Percentiles rank a stretch among this genome's conserved stretches.
Conservation (phyloP, 2,888 invertebrate genomes). For the Strigamia transsilvanica region DNA sequence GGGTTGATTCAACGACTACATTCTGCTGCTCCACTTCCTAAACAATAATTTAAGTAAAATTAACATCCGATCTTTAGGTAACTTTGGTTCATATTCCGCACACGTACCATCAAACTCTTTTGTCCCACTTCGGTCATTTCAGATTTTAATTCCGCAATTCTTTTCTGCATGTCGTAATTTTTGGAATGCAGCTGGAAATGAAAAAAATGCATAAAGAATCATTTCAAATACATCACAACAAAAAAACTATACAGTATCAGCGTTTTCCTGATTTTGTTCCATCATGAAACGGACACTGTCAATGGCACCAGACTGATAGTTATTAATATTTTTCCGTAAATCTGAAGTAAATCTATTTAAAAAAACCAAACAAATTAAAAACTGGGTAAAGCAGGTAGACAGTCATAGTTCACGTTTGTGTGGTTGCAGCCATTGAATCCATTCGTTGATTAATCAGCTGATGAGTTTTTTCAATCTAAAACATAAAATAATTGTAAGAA, state of each 20-base stretch:
- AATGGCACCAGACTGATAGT: neutral
- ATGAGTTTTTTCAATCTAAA: neutral
- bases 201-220: neutral
- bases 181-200: neutral
- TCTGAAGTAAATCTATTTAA: neutral
- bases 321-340: neutral
- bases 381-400: neutral
- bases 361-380: too few relatives aligned
- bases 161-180: conserved; percentile 28
- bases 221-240: neutral
- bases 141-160: neutral
- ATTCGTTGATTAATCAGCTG: neutral
- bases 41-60: neutral
- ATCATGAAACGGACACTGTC: neutral
- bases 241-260: neutral
- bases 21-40: neutral
- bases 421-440: neutral
- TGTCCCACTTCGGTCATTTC: conserved; percentile 5
- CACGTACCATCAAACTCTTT: neutral
- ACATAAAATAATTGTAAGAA: neutral
- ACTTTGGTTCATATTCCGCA: neutral
- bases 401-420: neutral
- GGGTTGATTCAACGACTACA: neutral
- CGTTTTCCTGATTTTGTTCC: conserved; percentile 19
- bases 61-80: too few relatives aligned